Evolutionary conservation across 23 tunicate genomes (phyloP).

Genomic region (Halocynthia aurantium): DNA sequence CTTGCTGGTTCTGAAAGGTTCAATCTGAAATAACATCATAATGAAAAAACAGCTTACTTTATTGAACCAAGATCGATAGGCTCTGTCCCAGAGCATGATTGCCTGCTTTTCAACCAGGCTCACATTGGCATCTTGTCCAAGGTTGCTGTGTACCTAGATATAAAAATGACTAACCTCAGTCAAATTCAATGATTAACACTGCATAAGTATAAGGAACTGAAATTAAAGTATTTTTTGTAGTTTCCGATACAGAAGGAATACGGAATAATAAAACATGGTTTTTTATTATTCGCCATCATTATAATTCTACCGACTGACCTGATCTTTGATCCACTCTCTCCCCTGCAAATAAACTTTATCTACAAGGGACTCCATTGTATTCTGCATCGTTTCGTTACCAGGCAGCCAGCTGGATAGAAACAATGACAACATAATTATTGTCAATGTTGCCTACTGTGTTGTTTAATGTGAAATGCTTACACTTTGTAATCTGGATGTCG

Average conservation of each 20-base stretch:
- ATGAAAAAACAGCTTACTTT: not conserved
- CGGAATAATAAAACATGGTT: not conserved
- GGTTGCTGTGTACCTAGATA: not conserved
- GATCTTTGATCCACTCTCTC: constrained; percentile 71
- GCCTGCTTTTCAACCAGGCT: constrained; percentile 69
- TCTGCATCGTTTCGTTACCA: constrained; percentile 52
- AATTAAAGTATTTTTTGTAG: not conserved
- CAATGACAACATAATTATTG: too few relatives aligned
- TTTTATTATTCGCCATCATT: not conserved
- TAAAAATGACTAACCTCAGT: not conserved
- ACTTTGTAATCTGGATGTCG: constrained; percentile 68
- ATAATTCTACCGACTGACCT: not conserved
- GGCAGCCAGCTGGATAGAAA: constrained; percentile 49
- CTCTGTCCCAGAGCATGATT: constrained; percentile 71
- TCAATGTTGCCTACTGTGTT: too few relatives aligned
- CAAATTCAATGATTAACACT: not conserved
- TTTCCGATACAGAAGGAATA: not conserved
- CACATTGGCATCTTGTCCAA: constrained; percentile 19
- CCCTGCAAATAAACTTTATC: constrained; percentile 75
- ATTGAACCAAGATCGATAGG: constrained; percentile 44
- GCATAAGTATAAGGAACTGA: not conserved
- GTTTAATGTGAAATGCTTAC: not conserved
- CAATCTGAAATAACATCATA: constrained; percentile 2
- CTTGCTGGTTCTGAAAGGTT: too few relatives aligned
- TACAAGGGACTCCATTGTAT: constrained; percentile 65